A percentile compares a stretch with the other conserved stretches of the same genome.
Conservation (phyloP, 2,888 invertebrate species). For the Luperina testacea region DNA sequence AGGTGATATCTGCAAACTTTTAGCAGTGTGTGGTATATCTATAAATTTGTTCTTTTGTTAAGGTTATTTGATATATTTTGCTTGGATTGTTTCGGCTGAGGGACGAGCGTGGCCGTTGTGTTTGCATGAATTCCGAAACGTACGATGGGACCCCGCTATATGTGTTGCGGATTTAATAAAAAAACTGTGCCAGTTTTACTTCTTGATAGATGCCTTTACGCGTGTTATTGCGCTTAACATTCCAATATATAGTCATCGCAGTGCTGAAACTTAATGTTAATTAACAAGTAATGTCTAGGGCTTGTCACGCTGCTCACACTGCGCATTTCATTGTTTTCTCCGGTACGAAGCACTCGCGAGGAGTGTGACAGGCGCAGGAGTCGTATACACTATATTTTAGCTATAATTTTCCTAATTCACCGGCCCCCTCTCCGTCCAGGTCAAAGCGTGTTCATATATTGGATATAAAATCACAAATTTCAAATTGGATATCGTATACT, state of each 20-base stretch:
- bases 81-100: conserved; percentile 76
- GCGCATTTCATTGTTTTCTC: conserved; percentile 33
- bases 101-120: conserved; percentile 66
- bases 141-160: conserved; percentile 72
- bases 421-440: conserved; percentile 88
- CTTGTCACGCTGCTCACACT: conserved; percentile 58
- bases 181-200: conserved; percentile 59
- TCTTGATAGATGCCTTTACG: conserved; percentile 69
- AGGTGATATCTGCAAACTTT: conserved; percentile 82
- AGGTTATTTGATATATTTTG: conserved; percentile 74
- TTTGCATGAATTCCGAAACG: conserved; percentile 83
- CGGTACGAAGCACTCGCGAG: conserved; percentile 30
- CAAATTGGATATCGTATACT: conserved; percentile 72
- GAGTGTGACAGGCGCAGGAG: conserved; percentile 53
- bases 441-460: conserved; percentile 86
- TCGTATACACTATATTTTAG: conserved; percentile 47
- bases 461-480: conserved; percentile 74
- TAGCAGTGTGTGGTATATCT: conserved; percentile 78
- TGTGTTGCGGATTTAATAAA: conserved; percentile 58
- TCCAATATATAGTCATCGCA: conserved; percentile 59
- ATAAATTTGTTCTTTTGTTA: conserved; percentile 75
- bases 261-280: conserved; percentile 51
- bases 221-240: conserved; percentile 71
- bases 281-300: conserved; percentile 46
- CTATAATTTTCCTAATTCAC: conserved; percentile 74